Percentiles rank a stretch among this genome's conserved stretches.
phyloP scores from a whole-genome alignment of 2,888 invertebrate genomes.

The Cataglyphis altisquamis region DNA sequence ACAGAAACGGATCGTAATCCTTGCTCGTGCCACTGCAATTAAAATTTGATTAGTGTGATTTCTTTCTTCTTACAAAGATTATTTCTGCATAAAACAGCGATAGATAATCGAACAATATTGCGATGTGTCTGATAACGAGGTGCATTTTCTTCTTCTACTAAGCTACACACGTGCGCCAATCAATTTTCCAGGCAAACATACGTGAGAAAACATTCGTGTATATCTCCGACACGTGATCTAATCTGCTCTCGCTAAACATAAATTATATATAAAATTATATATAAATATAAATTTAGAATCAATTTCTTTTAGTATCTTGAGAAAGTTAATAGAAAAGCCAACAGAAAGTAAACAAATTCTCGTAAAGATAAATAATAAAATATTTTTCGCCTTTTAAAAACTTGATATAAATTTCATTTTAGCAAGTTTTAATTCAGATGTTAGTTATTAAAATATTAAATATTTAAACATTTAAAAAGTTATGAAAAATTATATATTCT shows the following conservation, averaged over 20 bases:
- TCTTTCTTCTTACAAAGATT: background rate
- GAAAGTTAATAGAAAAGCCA: no score
- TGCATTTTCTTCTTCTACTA: slow-evolving; percentile 19
- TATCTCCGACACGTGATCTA: slow-evolving; percentile 45
- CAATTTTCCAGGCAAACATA: slow-evolving; percentile 58
- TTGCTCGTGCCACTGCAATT: slow-evolving; percentile 84
- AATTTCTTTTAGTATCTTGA: background rate
- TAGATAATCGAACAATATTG: background rate
- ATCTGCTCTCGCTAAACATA: background rate
- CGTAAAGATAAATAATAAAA: background rate
- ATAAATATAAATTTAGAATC: slow-evolving; percentile 7
- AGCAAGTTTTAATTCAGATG: background rate
- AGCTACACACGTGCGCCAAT: slow-evolving; percentile 54
- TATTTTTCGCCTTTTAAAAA: background rate
- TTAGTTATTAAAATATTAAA: background rate
- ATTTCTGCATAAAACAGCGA: background rate
- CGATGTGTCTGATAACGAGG: background rate
- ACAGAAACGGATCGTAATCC: slow-evolving; percentile 92
- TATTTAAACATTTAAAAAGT: background rate
- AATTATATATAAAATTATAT: background rate
- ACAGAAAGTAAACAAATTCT: background rate
- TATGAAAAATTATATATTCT: background rate
- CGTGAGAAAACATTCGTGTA: slow-evolving; percentile 29
- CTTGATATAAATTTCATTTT: background rate
- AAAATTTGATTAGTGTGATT: slow-evolving; percentile 24